Percentiles rank a stretch among this genome's conserved stretches.
phyloP scores from a whole-genome alignment of 2,888 invertebrate species.

The Trachelus tabidus region DNA sequence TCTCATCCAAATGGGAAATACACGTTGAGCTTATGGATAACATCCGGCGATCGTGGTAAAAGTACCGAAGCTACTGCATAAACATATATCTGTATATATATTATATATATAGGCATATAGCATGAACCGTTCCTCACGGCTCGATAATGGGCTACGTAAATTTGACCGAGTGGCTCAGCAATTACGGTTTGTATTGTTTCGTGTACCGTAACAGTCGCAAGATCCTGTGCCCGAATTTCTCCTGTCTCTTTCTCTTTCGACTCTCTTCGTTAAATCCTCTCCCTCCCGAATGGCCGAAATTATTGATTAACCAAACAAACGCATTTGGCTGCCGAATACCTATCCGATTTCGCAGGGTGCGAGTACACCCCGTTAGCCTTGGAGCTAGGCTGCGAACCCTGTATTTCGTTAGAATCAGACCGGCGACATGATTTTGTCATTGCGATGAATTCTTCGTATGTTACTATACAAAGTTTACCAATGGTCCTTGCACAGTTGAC shows the following conservation, averaged over 20 bases:
- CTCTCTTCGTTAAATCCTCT: conserved; percentile 15
- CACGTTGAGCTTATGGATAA: neutral
- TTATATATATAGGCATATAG: neutral
- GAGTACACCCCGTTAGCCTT: neutral
- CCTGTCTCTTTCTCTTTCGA: neutral
- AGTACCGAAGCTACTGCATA: neutral
- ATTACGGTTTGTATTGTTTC: conserved; percentile 35
- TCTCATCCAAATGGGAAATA: neutral
- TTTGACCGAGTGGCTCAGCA: conserved; percentile 30
- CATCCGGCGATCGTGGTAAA: neutral
- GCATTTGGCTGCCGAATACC: neutral
- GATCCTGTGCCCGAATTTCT: neutral
- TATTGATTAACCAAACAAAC: neutral
- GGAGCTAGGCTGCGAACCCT: neutral
- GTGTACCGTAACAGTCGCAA: conserved; percentile 2
- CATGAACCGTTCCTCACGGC: neutral
- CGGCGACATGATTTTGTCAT: neutral
- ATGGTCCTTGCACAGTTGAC: neutral
- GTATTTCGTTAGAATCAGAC: neutral
- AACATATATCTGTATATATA: neutral
- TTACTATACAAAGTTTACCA: neutral
- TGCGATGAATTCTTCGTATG: neutral
- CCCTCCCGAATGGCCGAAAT: neutral
- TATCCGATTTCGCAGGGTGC: neutral
- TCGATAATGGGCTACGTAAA: conserved; percentile 19